Evolutionary conservation across 1,140 invertebrate genomes (phyloP), one percentile per base, ranked within the genome.

Genomic region (Lepidurus apus): DNA sequence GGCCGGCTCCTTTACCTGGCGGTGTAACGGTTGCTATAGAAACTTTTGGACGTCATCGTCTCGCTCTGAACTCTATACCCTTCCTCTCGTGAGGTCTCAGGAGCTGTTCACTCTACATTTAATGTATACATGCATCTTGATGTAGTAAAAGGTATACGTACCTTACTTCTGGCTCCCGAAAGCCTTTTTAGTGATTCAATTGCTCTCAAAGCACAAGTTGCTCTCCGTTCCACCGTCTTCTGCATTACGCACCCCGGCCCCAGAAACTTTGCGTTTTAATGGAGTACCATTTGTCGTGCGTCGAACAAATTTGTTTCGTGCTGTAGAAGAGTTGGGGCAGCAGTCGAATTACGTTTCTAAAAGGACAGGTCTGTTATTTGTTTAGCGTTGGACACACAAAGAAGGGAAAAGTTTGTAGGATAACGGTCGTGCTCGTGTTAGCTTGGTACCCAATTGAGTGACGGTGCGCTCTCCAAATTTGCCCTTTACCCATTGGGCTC

Each of bases 1-100:
- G 47, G 11, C 47, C 47, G 21, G 53, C 17, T 13, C 17, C 53
- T 21, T 65, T 65, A 65, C 53, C 53, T 65, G 53, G 17, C 53
- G n/a, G 6, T 7, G 53, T 65, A 65, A 21, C 53, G 17, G 53
- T 65, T 65, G 53, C 53, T 65, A 65, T 65, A 65, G 53, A 65
- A 65, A 65, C 53, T 65, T 65, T 65, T 65, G 53, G 53, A 65
- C 53, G 53, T 65, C 53, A 65, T 65, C 53, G 53, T 65, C 17
- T 0, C 21, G 1, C 53, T 65, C n/a, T 9, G 17, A 4, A 7
- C 9, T 17, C 45, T 17, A 10, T 17, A 10, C 45, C 5, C 9
- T 17, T 65, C 53, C 8, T 65, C 0, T 65, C 21, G 10, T 21
- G 53, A 65, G 53, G 21, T 21, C 21, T 13, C 6, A 7, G 6